Evolutionary conservation across 2,113 vertebrate species (phyloP), one percentile per base, ranked within the genome.

Genomic region (Clarias batrachus): DNA sequence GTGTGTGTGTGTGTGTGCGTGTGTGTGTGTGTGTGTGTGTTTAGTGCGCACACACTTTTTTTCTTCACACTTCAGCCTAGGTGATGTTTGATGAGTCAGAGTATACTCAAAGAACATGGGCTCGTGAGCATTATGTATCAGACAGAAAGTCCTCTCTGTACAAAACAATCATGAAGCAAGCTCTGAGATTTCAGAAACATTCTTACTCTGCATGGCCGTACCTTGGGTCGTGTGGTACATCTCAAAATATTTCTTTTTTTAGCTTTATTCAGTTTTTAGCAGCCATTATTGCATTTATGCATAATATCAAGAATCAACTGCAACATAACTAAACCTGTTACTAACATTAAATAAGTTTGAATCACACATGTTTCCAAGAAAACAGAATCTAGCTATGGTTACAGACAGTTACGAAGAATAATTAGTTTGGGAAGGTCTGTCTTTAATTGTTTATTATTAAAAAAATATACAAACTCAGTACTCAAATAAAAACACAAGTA

Each of bases 71-170:
- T 68, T 70, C 21, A 83, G 16, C 68, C 41, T 54, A 16, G 17
- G 30, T 3, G 11, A 54, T 70, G 81, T 68, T 52, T 63, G 74
- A 82, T 86, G 85, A 86, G 78, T 82, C 85, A 86, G 76, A 86
- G 65, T 59, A 56, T 16, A 71, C 63, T 71, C 77, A 27, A 56
- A 62, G 81, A 81, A 81, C 63, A 19, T 74, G 25, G 33, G 54
- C 66, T 48, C 12, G 60, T 85, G 77, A 85, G 27, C 62, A 59
- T 80, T 68, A 80, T 25, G 57, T 79, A 63, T 80, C 54, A 80
- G 21, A 86, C 3, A 23, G 60, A 41, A 21, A 54, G 48, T 54
- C n/a, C 48, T n/a, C 60, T 65, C 48, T 79, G 48, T 71, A 25
- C 37, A 85, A 85, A 63, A 8, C 48, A 74, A 52, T 33, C 25